Evolutionary conservation across 2,888 invertebrate genomes (phyloP), one percentile per base, ranked within the genome.

Genomic region (Phaedon cochleariae): DNA sequence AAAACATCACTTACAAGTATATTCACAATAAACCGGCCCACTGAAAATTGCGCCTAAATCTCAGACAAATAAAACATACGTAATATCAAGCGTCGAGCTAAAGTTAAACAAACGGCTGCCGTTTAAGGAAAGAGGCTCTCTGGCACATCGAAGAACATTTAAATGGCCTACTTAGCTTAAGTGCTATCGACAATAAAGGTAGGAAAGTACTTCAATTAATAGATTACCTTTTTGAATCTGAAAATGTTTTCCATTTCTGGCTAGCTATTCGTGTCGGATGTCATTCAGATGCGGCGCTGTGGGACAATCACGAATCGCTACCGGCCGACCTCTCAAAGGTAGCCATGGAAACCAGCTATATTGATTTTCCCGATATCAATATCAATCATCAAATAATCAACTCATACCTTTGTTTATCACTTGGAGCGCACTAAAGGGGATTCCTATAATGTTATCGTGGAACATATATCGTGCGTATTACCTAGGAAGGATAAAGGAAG

Each of bases 231-330:
- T 81, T 82, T 83, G 74, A 83, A 79, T 68, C 80, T 80, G 79
- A 77, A 81, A 80, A 82, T 80, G 80, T 77, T 82, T 80, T 83
- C 82, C 83, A 83, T 83, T 81, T 81, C 74, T 79, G 77, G 76
- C 77, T 77, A 80, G 79, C 77, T 77, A 78, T 77, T 76, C 75
- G 73, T 73, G 75, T 80, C 77, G 80, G 80, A 79, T 81, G 81
- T 80, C 79, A 74, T 73, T 70, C 70, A 67, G 68, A 59, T 55
- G 46, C 60, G 51, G 57, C 57, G 63, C 15, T 15, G 59, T 37
- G 57, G 34, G 34, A 54, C 45, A 26, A 12, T 45, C 46, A 37
- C 37, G 17, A n/a, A 26, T 21, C 29, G 45, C 21, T 37, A 54
- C 41, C 12, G 22, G 41, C 37, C 41, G 22, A 22, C 55, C 55